Base-by-base conservation (phyloP, 1,140 invertebrate species). In the Pseudomyrmex pallidus region DNA sequence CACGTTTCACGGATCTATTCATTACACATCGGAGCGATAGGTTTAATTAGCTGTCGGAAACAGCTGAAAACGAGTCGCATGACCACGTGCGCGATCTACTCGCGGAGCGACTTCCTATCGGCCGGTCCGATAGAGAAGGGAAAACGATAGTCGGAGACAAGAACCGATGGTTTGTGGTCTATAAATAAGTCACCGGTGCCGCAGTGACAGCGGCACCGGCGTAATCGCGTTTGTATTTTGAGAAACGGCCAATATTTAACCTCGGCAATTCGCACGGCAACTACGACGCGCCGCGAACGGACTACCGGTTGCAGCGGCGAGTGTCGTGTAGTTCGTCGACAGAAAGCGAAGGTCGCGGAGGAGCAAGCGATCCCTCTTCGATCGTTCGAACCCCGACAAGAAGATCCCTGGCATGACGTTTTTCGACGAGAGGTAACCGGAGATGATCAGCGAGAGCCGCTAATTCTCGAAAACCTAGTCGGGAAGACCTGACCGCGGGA, bases 171-270 rank as follows among this genome's bases (percentile, higher is more conserved):
- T 92, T 91, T 90, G 91, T 90, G 89, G 86, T 77, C 87, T 90
- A 90, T 92, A 92, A 92, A 92, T 88, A 92, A 90, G 86, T 90
- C 89, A 91, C 44, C 52, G 76, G 85, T 74, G 82, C 54, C 68
- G 78, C 57, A 63, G 25, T 66, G 9, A 52, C 59, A 64, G 12
- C 15, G 48, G 48, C 48, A 13, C 57, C 35, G 68, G 48, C 63
- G 20, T n/a, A 86, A 52, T 83, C 80, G 82, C 70, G 74, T 89
- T 88, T 80, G 84, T 83, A 83, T 86, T 92, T 91, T 91, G 89
- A 91, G 74, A 87, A 91, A 91, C 88, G 89, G 90, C 86, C 87
- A 89, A 92, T 92, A 91, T 92, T 92, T 90, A 91, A 91, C 87
- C 82, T 87, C 74, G 62, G 22, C 61, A 62, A 73, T 72, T 54